phyloP scores from a whole-genome alignment of 2,888 invertebrate species.

The Dinocampus coccinellae region DNA sequence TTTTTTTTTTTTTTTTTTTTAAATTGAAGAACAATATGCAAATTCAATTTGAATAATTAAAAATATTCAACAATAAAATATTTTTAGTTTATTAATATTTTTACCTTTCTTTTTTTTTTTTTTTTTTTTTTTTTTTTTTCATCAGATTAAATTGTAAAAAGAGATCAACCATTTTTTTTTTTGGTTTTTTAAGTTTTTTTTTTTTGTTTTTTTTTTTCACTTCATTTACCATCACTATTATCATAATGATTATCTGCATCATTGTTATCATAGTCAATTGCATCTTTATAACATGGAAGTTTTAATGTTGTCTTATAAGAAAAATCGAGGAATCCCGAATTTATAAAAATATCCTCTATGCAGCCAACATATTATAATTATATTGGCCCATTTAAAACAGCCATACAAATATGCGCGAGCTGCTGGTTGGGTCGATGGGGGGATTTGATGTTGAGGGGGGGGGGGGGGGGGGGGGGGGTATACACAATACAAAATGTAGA shows the following conservation, averaged over 20 bases:
- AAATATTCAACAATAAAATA: conserved; percentile 39
- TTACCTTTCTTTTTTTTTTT: no score
- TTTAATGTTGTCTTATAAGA: conserved; percentile 25
- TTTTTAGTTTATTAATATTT: conserved; percentile 14
- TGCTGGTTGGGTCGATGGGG: conserved; percentile 23
- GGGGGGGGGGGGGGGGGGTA: conserved; percentile 17
- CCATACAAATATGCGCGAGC: conserved; percentile 36
- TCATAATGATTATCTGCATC: no score
- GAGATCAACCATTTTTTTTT: conserved; percentile 30
- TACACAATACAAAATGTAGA: conserved; percentile 32
- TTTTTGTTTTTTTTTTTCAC: neutral
- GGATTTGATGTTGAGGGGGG: no score
- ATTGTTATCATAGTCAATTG: neutral
- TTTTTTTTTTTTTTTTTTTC: neutral
- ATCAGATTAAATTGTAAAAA: conserved; percentile 31
- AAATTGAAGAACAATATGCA: conserved; percentile 29
- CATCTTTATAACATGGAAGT: conserved; percentile 30
- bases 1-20: conserved; percentile 1
- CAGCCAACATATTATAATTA: conserved; percentile 30
- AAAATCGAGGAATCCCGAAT: conserved; percentile 38
- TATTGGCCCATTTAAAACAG: conserved; percentile 20
- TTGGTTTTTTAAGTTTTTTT: no score
- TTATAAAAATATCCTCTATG: conserved; percentile 39
- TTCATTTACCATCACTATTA: neutral
- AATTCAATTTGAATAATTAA: conserved; percentile 34